Evolutionary conservation across 92 coral and sea anemone species (phyloP).

Genomic region (Meandrina meandrites): DNA sequence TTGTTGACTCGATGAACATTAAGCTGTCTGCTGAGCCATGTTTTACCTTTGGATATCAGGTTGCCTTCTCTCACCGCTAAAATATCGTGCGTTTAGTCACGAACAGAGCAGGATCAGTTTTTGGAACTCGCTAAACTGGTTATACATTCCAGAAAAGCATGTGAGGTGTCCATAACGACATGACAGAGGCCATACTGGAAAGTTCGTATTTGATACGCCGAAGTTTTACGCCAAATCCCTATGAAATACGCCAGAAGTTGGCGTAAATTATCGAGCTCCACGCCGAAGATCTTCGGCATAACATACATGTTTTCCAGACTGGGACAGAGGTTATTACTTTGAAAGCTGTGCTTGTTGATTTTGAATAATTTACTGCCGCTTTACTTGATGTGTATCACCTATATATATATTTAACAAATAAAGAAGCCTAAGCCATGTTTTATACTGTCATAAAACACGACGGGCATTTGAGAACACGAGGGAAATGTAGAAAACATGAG

Average conservation of each 20-base stretch:
- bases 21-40: background rate
- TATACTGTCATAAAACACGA: too few relatives aligned
- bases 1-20: background rate
- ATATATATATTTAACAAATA: too few relatives aligned
- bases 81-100: background rate
- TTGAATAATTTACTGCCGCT: background rate
- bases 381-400: background rate
- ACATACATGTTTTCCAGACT: too few relatives aligned
- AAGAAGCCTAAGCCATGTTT: too few relatives aligned
- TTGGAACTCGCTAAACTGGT: slow-evolving; percentile 1
- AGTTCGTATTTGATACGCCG: too few relatives aligned
- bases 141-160: background rate
- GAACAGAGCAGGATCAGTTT: background rate
- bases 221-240: too few relatives aligned
- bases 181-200: too few relatives aligned
- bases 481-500: too few relatives aligned
- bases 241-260: too few relatives aligned
- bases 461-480: too few relatives aligned
- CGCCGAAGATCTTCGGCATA: too few relatives aligned
- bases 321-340: background rate
- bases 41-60: background rate
- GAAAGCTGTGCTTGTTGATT: background rate
- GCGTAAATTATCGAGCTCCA: too few relatives aligned
- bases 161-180: background rate
- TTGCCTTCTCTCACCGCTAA: background rate